Evolutionary conservation across 2,113 vertebrate genomes (phyloP).

Genomic region (Arizona elegans): DNA sequence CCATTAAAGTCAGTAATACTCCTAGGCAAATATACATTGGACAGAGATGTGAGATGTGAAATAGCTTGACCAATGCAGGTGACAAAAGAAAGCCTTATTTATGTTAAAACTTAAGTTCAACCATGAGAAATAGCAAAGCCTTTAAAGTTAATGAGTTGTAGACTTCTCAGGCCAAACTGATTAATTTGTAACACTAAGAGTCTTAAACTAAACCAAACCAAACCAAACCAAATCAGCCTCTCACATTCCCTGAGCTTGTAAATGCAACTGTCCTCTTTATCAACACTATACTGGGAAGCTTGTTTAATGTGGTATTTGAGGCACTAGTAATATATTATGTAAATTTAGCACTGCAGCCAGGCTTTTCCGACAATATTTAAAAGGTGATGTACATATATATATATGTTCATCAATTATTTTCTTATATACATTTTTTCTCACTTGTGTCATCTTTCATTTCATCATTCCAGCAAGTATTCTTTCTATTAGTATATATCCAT

Average conservation of each 20-base stretch:
- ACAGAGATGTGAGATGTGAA: neutral
- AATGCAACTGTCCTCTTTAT: slow-evolving; percentile 23
- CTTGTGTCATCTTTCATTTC: neutral
- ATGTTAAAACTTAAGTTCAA: slow-evolving; percentile 65
- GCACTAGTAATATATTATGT: neutral
- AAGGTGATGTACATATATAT: neutral
- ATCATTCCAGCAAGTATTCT: neutral
- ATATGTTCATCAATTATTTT: neutral
- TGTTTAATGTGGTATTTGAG: neutral
- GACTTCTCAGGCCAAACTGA: slow-evolving; percentile 74
- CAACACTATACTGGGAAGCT: neutral
- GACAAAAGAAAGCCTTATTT: slow-evolving; percentile 59
- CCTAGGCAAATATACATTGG: neutral
- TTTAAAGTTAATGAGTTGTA: slow-evolving; percentile 79
- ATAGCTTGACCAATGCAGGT: slow-evolving; percentile 37
- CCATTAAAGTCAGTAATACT: neutral
- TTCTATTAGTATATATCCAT: neutral
- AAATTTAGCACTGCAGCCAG: neutral
- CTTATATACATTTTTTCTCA: neutral
- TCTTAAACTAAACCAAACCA: slow-evolving; percentile 60
- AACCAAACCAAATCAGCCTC: slow-evolving; percentile 73
- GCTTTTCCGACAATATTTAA: neutral
- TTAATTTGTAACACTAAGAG: slow-evolving; percentile 79
- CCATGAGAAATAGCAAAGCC: slow-evolving; percentile 72
- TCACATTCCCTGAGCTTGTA: slow-evolving; percentile 67